Evolutionary conservation across 2,797 vertebrate genomes (phyloP), one percentile per base, ranked within the genome.

Genomic region (Scolopax rusticola): DNA sequence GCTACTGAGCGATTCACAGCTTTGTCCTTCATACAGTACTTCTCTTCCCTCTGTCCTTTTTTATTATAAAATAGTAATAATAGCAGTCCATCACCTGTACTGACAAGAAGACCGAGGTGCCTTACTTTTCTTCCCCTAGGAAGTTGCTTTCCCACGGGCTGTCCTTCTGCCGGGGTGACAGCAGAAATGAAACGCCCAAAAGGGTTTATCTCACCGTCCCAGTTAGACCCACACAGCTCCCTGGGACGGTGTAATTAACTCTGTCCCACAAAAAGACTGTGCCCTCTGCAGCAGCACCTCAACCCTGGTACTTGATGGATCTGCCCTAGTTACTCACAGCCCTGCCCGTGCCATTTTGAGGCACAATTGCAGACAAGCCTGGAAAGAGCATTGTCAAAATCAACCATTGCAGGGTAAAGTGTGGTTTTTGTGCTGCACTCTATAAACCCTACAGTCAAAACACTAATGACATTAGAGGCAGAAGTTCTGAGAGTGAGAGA

Each of bases 141-240:
- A 94, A 82, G 41, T 33, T 38, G n/a, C 47, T 83, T 84, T 91
- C 75, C 70, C 70, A 91, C 2, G 3, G 76, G 36, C 41, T 75
- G 28, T 85, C 68, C 88, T 90, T 90, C 84, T 94, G 64, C 48
- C 86, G 25, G 41, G 73, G 67, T 88, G 93, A 95, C 54, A 89
- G 56, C 38, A 95, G 68, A 94, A 96, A 92, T 25, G 32, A 85
- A 94, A 82, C 9, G 5, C 57, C 51, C 67, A 40, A 84, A 84
- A 93, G 61, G 51, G 40, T 91, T 95, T 94, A 53, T 87, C 38
- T 19, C 40, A 41, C 53, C 87, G 54, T 82, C 85, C 87, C 78
- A 78, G 50, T 84, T 82, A 95, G 74, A 81, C 30, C 43, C 59
- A 91, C 12, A 51, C 50, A 64, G 50, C 24, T 84, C 93, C 90